These are phyloP conservation scores for Emydocephalus ijimae DNA, from an alignment of 2,113 vertebrate genomes.

Conservation along the genomic window DNA sequence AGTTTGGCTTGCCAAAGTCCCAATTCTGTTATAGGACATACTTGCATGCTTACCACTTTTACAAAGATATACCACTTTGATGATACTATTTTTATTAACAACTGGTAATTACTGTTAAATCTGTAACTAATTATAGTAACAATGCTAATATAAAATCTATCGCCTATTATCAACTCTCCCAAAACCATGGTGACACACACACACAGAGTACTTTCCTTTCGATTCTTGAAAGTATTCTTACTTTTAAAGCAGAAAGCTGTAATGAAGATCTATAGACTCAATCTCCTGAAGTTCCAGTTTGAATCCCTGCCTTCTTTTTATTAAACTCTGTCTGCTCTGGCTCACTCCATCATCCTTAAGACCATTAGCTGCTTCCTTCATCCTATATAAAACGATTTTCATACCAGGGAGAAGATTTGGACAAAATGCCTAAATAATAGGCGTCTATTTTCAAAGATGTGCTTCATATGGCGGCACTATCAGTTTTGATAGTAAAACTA, in stretches of 20 bases:
- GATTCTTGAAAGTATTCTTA: constrained; percentile 55
- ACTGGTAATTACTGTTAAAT: neutral
- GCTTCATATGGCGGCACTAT: neutral
- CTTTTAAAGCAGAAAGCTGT: constrained; percentile 61
- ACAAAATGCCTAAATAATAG: constrained; percentile 43
- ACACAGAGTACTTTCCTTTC: constrained; percentile 36
- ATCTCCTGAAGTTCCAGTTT: constrained; percentile 63
- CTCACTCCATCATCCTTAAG: constrained; percentile 69
- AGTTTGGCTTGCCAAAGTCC: neutral
- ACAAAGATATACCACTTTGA: neutral
- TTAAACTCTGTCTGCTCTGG: constrained; percentile 57
- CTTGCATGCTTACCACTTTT: neutral
- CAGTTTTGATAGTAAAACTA: constrained; percentile 34
- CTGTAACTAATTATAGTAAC: neutral
- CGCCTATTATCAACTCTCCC: neutral
- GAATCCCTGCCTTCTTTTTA: constrained; percentile 62
- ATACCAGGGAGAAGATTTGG: constrained; percentile 42
- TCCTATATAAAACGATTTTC: constrained; percentile 42
- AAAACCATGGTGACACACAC: constrained; percentile 43
- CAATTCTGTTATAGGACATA: neutral
- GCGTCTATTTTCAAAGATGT: constrained; percentile 31
- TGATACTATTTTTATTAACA: neutral
- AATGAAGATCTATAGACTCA: constrained; percentile 73
- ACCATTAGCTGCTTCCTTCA: constrained; percentile 54
- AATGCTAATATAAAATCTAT: neutral